Evolutionary conservation across 2,113 vertebrate species (phyloP), one percentile per base, ranked within the genome.

Genomic region (Varanus komodoensis): DNA sequence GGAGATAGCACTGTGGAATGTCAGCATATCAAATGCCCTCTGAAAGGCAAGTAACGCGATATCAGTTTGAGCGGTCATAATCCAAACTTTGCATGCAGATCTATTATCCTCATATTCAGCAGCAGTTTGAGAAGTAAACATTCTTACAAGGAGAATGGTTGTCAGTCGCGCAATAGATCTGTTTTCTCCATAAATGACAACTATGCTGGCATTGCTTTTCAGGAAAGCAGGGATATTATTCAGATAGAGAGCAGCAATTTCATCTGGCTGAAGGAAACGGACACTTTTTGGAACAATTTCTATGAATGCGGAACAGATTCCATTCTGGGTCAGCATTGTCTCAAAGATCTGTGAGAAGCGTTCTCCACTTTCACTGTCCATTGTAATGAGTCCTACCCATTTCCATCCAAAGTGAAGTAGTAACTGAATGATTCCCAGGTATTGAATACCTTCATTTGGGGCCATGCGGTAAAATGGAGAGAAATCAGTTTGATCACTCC

Each of bases 1-100:
- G 21, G 32, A 75, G 8, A 87, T 61, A 15, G 50, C 52, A 74
- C 85, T 71, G 44, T 87, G 85, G 52, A 87, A 7, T 14, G 12
- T 27, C 12, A 75, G 50, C 2, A 74, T 77, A 34, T 87, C 52
- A 54, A 57, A 75, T 21, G 1, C 21, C 52, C 38, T 87, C 61
- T 61, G 71, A 14, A 75, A 2, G 19, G 25, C 6, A 38, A 38
- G 48, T 19, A 87, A 75, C 11, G n/a, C 38, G 23, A 87, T 21
- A 87, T 87, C 85, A 25, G 77, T 57, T 38, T 87, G 85, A 25
- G 85, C 85, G 15, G 85, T 87, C 34, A 64, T 21, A 64, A 83
- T 61, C 81, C 81, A 83, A 32, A 83, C 81, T 64, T 83, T 83
- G 3, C 15, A 68, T 54, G 32, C 32, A 29, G 71, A 38, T 19